Evolutionary conservation across 2,113 vertebrate species (phyloP).

Genomic region (Notiomystis cincta): DNA sequence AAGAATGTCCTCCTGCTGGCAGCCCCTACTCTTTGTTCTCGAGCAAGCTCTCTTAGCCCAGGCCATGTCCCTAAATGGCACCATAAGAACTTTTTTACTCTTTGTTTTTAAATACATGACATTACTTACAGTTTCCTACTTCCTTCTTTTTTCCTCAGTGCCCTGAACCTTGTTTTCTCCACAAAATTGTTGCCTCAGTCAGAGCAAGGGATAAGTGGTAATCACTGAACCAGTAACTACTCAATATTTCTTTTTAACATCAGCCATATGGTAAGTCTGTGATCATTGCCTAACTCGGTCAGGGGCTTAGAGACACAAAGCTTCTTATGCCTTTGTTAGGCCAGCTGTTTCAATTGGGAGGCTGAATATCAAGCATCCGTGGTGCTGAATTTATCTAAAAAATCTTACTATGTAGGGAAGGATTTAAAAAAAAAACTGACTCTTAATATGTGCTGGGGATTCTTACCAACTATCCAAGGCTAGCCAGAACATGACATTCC

Average conservation of each 20-base stretch:
- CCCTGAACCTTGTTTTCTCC: not conserved
- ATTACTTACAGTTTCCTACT: not conserved
- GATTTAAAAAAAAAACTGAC: not conserved
- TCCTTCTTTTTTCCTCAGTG: not conserved
- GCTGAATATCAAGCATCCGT: not conserved
- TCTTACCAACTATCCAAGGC: not conserved
- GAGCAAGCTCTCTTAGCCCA: not conserved
- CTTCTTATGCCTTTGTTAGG: constrained; percentile 38
- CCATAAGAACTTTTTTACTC: not conserved
- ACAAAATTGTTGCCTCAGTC: not conserved
- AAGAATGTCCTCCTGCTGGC: not conserved
- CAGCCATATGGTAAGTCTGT: constrained; percentile 47
- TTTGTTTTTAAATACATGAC: not conserved
- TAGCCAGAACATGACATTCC: not conserved
- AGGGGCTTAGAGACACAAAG: constrained; percentile 40
- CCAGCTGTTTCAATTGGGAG: constrained; percentile 29
- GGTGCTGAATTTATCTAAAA: constrained; percentile 3
- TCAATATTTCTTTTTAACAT: constrained; percentile 37
- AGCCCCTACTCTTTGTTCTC: not conserved
- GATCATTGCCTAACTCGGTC: constrained; percentile 28
- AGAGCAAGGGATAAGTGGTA: not conserved
- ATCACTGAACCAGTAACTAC: not conserved
- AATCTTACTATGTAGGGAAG: not conserved
- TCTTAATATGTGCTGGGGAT: not conserved
- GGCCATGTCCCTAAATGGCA: not conserved